Base-by-base conservation (phyloP, 1,140 invertebrate genomes). In the Bombus sylvicola region DNA sequence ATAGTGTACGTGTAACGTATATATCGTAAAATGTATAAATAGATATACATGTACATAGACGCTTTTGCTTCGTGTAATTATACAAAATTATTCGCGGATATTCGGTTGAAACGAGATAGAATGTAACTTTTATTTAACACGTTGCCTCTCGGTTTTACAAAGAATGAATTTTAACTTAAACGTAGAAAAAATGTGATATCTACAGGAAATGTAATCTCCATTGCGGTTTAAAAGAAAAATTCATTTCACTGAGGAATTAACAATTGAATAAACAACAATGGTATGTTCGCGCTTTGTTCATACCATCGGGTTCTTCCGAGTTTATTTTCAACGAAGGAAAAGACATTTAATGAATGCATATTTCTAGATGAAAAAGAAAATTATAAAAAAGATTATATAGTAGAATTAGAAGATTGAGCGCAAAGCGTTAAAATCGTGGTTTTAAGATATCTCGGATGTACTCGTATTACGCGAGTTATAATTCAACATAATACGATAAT, bases 1-100 rank as follows among this genome's bases (percentile, higher is more conserved):
- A 87, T 80, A 80, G 64, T 68, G 28, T 57, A 41, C 71, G 31
- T 73, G 78, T 77, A 73, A 43, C 43, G n/a, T 75, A 53, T 74
- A 18, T 43, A 73, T 43, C 39, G 37, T 18, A 13, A 41, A 72
- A 31, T n/a, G 31, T 53, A 74, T 22, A 74, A 3, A 31, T 47
- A 74, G 15, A 43, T 78, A 57, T 28, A 66, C 47, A 28, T 64
- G 68, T 39, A 85, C 25, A 72, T 25, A 81, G 43, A 73, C 25
- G 43, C 43, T 34, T 68, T 31, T 37, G 73, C 47, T 22, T 43
- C 47, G 31, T 64, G 39, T 74, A 74, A 72, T 39, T 18, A 25
- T 41, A 39, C 18, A 28, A 34, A 41, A 72, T 34, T 72, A 41
- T 39, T 47, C 57, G 22, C 2, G 10, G 9, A 37, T 31, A 72